A percentile compares a stretch with the other conserved stretches of the same genome.
These are phyloP conservation scores for Polia nebulosa DNA, from an alignment of 2,888 invertebrate species.

Conservation along the genomic window DNA sequence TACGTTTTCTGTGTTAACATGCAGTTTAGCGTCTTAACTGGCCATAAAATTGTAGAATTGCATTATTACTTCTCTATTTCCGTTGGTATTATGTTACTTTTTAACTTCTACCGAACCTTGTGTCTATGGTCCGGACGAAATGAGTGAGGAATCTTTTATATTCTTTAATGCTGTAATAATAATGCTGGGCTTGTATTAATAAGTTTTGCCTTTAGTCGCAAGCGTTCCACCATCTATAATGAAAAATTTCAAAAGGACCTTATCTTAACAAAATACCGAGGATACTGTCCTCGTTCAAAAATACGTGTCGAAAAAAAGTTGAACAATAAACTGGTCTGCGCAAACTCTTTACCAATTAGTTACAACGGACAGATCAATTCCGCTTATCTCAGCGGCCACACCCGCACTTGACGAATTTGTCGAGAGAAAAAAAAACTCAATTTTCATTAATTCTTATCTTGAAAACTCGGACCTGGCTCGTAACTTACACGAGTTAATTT, in stretches of 20 bases:
- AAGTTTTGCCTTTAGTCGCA: background rate
- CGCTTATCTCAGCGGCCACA: slow-evolving; percentile 78
- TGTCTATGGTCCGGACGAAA: background rate
- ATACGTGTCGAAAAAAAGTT: slow-evolving; percentile 41
- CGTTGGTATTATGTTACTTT: slow-evolving; percentile 47
- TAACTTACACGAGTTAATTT: slow-evolving; percentile 88
- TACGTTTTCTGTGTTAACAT: slow-evolving; percentile 56
- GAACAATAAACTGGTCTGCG: slow-evolving; percentile 63
- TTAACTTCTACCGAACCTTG: slow-evolving; percentile 11
- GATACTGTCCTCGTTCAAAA: slow-evolving; percentile 46
- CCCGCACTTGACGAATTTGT: slow-evolving; percentile 83
- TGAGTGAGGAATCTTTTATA: too few species aligned
- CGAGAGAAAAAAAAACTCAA: slow-evolving; percentile 80
- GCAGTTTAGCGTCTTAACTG: slow-evolving; percentile 53
- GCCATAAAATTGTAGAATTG: slow-evolving; percentile 58
- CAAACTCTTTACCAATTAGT: slow-evolving; percentile 65
- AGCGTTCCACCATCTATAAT: slow-evolving; percentile 16
- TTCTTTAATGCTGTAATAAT: background rate
- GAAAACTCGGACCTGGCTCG: slow-evolving; percentile 75
- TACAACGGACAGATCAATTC: slow-evolving; percentile 80
- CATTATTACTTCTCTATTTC: slow-evolving; percentile 56
- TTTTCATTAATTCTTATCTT: slow-evolving; percentile 88
- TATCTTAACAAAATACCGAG: slow-evolving; percentile 59
- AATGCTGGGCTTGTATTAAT: background rate
- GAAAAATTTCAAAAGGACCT: slow-evolving; percentile 23